These are phyloP conservation scores for Notarius quadriscutis DNA, from an alignment of 2,113 vertebrate species.

Conservation along the genomic window DNA sequence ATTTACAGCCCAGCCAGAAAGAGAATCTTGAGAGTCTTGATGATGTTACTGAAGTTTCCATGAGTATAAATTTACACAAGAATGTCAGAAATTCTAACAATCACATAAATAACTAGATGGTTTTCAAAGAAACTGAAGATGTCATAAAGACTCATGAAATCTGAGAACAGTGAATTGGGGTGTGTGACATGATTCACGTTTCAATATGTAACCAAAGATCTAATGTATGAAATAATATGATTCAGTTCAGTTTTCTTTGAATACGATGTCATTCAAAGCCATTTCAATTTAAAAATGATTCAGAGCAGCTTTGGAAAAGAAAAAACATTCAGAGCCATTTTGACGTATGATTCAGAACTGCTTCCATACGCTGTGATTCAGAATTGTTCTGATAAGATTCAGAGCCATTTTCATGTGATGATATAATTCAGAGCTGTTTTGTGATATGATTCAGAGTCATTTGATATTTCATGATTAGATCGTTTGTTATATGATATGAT, in stretches of 20 bases:
- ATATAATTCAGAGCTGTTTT: background rate
- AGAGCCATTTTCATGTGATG: background rate
- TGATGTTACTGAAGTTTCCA: background rate
- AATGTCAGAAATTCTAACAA: background rate
- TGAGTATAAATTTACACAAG: conserved; percentile 19
- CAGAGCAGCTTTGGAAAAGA: background rate
- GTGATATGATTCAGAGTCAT: background rate
- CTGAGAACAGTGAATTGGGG: background rate
- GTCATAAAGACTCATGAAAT: rapidly evolving
- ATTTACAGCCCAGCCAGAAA: conserved; percentile 34
- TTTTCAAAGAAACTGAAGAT: background rate
- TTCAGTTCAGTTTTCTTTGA: background rate
- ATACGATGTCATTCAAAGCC: background rate
- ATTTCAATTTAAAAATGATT: background rate
- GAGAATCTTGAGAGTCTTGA: background rate
- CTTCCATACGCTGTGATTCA: background rate
- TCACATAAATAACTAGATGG: background rate
- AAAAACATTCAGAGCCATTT: background rate
- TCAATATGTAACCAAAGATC: background rate
- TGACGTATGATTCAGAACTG: background rate
- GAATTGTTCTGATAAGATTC: background rate
- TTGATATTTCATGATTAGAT: background rate
- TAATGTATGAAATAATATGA: background rate
- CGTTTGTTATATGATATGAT: background rate
- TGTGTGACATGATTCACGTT: background rate